Base-by-base conservation (phyloP, 1,140 invertebrate genomes). In the Monomorium pharaonis region DNA sequence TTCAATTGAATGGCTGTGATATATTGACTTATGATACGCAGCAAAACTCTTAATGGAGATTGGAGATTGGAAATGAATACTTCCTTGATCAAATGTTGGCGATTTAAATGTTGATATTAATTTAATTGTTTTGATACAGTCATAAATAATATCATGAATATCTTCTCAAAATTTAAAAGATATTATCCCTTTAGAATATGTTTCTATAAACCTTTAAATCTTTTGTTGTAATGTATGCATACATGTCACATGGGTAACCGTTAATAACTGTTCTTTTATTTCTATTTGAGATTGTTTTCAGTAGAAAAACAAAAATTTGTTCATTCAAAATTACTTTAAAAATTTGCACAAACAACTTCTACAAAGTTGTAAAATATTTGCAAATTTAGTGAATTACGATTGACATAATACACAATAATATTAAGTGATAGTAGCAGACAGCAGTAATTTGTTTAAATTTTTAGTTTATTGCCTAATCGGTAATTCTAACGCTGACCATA, bases 401-500 rank as follows among this genome's bases (percentile, higher is more conserved):
- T n/a, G 16, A 42, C 5, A 37, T 1, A 24, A 12, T 78, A 21
- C 21, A 7, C 37, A 1, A 7, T 7, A 0, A 5, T 37, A 37
- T 6, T 37, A 37, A 3, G 7, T 37, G 4, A 37, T 7, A 37
- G 37, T 37, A 37, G 7, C 7, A 37, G 37, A 37, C 37, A 24
- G 47, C 37, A 24, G 47, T 4, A 21, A 58, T 80, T 84, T 69
- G 49, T 90, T n/a, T n/a, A n/a, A 88, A 87, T 81, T 89, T 78
- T 86, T 63, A 30, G 12, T 78, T 87, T 87, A 76, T 83, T 87
- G 81, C 54, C 1, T 12, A 24, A 27, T 60, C 21, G 0, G n/a
- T n/a, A 5, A 30, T 1, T 27, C 7, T 27, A 37, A 42, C 1
- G n/a, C 44, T 54, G 21, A 27, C 56, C 47, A 56, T 51, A 51